phyloP scores from a whole-genome alignment of 92 coral and sea anemone genomes.

The Porites rus region DNA sequence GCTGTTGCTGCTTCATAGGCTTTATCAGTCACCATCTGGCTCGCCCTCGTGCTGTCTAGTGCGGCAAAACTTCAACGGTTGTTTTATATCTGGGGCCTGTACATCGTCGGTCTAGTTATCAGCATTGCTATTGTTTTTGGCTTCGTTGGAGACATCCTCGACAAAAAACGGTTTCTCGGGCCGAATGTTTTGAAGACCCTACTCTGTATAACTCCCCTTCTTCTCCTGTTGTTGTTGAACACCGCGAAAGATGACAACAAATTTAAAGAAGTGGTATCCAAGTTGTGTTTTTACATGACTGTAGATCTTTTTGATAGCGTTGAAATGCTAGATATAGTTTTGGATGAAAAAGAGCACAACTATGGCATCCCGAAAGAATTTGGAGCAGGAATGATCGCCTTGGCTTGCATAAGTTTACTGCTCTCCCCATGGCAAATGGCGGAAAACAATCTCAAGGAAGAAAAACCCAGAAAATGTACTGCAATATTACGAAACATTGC shows the following conservation, averaged over 20 bases:
- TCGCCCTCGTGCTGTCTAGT: neutral
- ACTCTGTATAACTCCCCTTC: constrained; percentile 75
- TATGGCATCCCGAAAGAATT: constrained; percentile 32
- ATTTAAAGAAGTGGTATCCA: constrained; percentile 45
- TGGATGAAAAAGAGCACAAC: constrained; percentile 26
- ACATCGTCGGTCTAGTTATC: neutral
- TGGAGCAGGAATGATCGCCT: constrained; percentile 2
- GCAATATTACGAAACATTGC: neutral
- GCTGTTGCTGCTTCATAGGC: neutral
- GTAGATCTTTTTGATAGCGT: constrained; percentile 69
- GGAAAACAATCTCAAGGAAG: neutral
- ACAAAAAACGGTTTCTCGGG: neutral
- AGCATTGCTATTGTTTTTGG: constrained; percentile 18
- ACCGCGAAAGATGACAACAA: constrained; percentile 12
- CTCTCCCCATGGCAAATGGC: constrained; percentile 12
- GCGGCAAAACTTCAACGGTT: constrained; percentile 13
- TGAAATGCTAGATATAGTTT: constrained; percentile 57
- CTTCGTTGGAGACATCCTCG: constrained; percentile 18
- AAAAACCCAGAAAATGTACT: neutral
- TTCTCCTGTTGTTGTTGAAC: constrained; percentile 70
- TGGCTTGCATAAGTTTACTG: constrained; percentile 29
- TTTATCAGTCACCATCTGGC: neutral
- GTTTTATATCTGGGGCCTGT: constrained; percentile 19
- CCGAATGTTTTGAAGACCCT: constrained; percentile 18
- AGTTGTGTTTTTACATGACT: constrained; percentile 36